Percentiles rank a stretch among this genome's conserved stretches.
Evolutionary conservation across 2,797 vertebrate genomes (phyloP).

Genomic region (Tinamus major): DNA sequence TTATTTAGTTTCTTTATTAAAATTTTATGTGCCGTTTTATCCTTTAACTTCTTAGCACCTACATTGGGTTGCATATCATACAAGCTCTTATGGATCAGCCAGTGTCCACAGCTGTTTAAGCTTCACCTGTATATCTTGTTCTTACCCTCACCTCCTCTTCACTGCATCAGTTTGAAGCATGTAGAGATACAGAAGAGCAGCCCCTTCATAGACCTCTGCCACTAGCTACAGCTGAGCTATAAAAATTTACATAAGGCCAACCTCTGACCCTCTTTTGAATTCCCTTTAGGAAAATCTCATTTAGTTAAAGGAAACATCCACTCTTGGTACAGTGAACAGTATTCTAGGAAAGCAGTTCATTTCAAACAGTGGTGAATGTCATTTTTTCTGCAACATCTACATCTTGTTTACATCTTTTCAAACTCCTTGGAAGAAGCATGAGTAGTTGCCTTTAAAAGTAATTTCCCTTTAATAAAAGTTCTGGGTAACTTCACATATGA

Average conservation of each 20-base stretch:
- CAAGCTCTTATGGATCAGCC: no score
- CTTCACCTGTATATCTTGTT: no score
- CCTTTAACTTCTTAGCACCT: no score
- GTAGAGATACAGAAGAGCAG: no score
- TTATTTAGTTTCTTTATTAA: no score
- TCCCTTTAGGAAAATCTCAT: neutral
- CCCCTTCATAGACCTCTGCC: no score
- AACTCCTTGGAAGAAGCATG: rapidly evolving
- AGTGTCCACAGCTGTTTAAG: no score
- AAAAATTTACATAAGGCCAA: rapidly evolving
- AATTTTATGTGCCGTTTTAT: rapidly evolving
- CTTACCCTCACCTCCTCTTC: no score
- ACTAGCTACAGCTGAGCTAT: neutral
- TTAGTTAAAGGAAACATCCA: neutral
- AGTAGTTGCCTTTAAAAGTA: rapidly evolving
- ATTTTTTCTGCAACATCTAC: neutral
- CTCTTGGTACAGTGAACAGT: neutral
- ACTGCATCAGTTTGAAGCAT: rapidly evolving
- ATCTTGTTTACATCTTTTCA: neutral
- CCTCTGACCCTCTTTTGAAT: neutral
- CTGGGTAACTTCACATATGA: neutral
- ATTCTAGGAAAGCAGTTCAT: neutral
- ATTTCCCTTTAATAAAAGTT: neutral
- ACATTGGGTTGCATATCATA: no score
- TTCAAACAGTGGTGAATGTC: rapidly evolving